Base-by-base conservation (phyloP, 2,797 vertebrate genomes). In the Sebastes cheni region DNA sequence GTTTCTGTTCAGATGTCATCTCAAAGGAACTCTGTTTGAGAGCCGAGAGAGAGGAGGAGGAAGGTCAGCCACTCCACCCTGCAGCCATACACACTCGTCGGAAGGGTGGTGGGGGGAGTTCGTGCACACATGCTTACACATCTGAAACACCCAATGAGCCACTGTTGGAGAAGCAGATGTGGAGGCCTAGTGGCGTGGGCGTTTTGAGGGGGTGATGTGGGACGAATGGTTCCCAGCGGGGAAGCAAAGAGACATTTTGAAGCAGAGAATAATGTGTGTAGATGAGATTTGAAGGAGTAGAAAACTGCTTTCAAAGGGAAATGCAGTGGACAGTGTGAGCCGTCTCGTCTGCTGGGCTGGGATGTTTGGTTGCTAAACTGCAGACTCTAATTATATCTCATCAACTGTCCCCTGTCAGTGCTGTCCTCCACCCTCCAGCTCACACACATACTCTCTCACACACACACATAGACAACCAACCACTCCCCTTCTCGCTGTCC, bases 311-410 rank as follows among this genome's bases (percentile, higher is more conserved):
- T 68, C 13, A 29, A 30, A 83, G 62, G 77, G 64, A 54, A 78
- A 68, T 64, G 5, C 14, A 81, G 50, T 56, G 83, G 81, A 90
- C 66, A 12, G 29, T 74, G 80, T 81, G 77, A 67, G 80, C 79
- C 50, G 42, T 76, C 79, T 72, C 73, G 82, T 84, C 88, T 77
- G 42, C 67, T 54, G 79, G 77, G 82, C 84, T 65, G 72, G 84
- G 87, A 91, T 81, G 91, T 94, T 94, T 92, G 89, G 85, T 86
- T 69, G 69, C 85, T 79, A 82, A 87, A 91, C 80, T 84, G 61
- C 80, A 83, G 36, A 75, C 87, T 93, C 92, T 95, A 96, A 95
- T 95, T 95, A 95, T 95, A 95, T 92, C 94, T 92, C 91, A 92
- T 96, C 88, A 86, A 89, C 83, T 89, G 92, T 93, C 91, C 91